A percentile compares a stretch with the other conserved stretches of the same genome.
These are phyloP conservation scores for Scaptomyza parva DNA, from an alignment of 2,888 invertebrate species.

Conservation along the genomic window DNA sequence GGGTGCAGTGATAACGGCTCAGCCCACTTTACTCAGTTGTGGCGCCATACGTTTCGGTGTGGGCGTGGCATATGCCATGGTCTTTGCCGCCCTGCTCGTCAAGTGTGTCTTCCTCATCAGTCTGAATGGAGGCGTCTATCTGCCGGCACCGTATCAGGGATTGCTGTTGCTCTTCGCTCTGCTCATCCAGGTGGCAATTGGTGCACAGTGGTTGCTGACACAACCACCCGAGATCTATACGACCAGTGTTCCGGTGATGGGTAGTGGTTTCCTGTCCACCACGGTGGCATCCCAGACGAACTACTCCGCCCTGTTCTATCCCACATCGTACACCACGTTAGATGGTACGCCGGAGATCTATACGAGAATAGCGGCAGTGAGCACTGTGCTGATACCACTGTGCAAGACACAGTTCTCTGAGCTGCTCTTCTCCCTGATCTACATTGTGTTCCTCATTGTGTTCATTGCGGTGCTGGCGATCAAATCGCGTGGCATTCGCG, in stretches of 20 bases:
- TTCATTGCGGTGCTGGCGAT: slow-evolving; percentile 94
- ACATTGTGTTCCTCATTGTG: slow-evolving; percentile 93
- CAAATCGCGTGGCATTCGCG: slow-evolving; percentile 94
- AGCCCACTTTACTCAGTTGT: slow-evolving; percentile 92
- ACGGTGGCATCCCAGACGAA: slow-evolving; percentile 76
- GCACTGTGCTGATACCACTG: slow-evolving; percentile 84
- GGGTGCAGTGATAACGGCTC: slow-evolving; percentile 91
- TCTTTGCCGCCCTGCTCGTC: slow-evolving; percentile 95
- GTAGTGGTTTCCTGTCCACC: slow-evolving; percentile 72
- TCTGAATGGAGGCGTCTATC: slow-evolving; percentile 95
- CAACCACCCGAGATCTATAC: slow-evolving; percentile 89
- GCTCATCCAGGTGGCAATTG: slow-evolving; percentile 94
- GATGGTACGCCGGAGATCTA: slow-evolving; percentile 78
- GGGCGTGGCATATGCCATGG: slow-evolving; percentile 93
- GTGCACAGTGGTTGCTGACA: slow-evolving; percentile 93
- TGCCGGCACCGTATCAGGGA: slow-evolving; percentile 96
- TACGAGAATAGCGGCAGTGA: slow-evolving; percentile 79
- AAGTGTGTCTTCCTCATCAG: slow-evolving; percentile 97
- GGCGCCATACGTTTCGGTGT: slow-evolving; percentile 93
- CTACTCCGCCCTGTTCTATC: slow-evolving; percentile 76
- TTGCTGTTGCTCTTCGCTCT: slow-evolving; percentile 95
- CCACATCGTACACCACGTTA: slow-evolving; percentile 68
- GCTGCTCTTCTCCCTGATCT: slow-evolving; percentile 91
- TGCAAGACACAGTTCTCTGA: slow-evolving; percentile 90
- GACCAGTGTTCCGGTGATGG: slow-evolving; percentile 83